Evolutionary conservation across 2,888 invertebrate genomes (phyloP).

Genomic region (Dicycla oo): DNA sequence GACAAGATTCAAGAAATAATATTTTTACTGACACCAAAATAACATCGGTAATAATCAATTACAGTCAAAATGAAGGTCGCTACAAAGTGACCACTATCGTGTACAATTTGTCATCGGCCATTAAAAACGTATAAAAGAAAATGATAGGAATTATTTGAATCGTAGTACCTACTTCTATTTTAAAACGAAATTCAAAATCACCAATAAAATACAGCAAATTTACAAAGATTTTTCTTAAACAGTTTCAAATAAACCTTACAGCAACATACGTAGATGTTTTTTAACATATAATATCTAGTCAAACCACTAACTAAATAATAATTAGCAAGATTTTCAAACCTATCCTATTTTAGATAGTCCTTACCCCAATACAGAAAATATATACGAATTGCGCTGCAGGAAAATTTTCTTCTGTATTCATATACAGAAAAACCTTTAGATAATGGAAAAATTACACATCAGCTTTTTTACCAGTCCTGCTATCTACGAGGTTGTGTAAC

Average conservation of each 20-base stretch:
- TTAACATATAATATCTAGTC: not conserved
- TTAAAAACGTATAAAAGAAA: constrained; percentile 25
- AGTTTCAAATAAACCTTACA: not conserved
- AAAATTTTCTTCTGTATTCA: not conserved
- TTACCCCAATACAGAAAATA: not conserved
- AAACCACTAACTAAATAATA: not conserved
- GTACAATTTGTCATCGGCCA: constrained; percentile 10
- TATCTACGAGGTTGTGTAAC: not conserved
- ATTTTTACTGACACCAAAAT: constrained; percentile 1
- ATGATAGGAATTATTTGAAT: constrained; percentile 13
- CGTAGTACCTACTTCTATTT: not conserved
- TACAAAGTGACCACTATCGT: constrained; percentile 3
- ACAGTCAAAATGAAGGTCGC: constrained; percentile 19
- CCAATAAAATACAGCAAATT: not conserved
- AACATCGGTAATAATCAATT: constrained; percentile 19
- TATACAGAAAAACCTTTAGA: not conserved
- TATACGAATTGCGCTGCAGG: not conserved
- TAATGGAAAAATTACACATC: not conserved
- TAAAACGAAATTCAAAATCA: not conserved
- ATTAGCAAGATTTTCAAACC: not conserved
- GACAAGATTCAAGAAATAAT: not conserved
- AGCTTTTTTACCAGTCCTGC: not conserved
- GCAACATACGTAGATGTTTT: not conserved
- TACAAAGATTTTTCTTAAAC: not conserved
- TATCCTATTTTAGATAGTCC: not conserved